Conservation (phyloP, 2,797 vertebrate species). For the Tauraco hartlaubi region DNA sequence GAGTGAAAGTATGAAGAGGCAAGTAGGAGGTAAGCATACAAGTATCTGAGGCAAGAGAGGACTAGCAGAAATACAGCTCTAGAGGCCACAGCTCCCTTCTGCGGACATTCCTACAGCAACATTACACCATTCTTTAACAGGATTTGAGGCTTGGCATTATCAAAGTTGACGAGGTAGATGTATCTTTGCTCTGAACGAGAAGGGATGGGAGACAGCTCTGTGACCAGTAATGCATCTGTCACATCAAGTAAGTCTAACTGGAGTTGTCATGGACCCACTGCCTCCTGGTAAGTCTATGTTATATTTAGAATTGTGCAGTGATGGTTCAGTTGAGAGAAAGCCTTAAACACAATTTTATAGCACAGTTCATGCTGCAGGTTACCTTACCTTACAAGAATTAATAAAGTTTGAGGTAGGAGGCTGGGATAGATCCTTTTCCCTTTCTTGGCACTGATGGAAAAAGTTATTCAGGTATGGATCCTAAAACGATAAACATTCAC, state of each 20-base stretch:
- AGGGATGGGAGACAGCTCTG: not conserved
- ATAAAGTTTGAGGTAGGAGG: conserved; percentile 93
- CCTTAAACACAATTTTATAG: not conserved
- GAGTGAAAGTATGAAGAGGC: not conserved
- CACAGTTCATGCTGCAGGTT: not conserved
- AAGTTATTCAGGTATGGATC: conserved; percentile 94
- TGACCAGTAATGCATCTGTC: not conserved
- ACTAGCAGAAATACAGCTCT: not conserved
- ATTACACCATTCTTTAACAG: not conserved
- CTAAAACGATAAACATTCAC: conserved; percentile 77
- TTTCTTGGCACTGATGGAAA: conserved; percentile 97
- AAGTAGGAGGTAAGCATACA: not conserved
- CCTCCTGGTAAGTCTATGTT: not conserved
- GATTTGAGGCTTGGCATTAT: not conserved
- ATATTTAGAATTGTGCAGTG: not conserved
- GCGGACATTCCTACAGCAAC: not conserved
- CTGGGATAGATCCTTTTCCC: conserved; percentile 90
- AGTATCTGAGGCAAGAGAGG: not conserved
- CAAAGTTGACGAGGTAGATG: not conserved
- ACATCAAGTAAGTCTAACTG: not conserved
- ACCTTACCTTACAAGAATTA: conserved; percentile 91
- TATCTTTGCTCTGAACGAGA: not conserved
- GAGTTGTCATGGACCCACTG: not conserved
- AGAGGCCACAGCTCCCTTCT: not conserved
- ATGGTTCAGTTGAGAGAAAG: not conserved